Base-by-base conservation (phyloP, 2,113 vertebrate genomes). In the Protomyctophum bolini region DNA sequence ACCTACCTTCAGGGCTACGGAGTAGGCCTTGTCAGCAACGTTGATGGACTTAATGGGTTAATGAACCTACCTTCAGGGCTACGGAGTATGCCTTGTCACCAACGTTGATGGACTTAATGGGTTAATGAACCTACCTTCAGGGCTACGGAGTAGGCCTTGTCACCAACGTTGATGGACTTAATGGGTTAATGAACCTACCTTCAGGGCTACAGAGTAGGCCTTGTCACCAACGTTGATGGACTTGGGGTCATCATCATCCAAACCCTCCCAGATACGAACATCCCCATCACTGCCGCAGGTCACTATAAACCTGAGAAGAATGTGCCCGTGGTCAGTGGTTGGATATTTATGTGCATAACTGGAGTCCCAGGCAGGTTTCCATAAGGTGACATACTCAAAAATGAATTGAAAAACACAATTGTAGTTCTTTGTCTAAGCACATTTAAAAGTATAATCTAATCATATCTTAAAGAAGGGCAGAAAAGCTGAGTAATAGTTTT, bases 271-370 rank as follows among this genome's bases (percentile, higher is more conserved):
- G 68, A 99, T 95, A 14, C 98, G 93, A 10, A 99, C 95, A 10
- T 99, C 98, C 71, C 98, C 98, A 62, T 99, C 98, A 49, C 94
- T 96, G 63, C 98, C 98, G 76, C 96, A 95, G 3, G 97, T 99
- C 2, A 99, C 94, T 4, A 99, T 94, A 75, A 76, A 95, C 78
- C 98, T 99, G 87, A 70, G 54, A 47, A n/a, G 63, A 50, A 64
- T 58, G 49, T 51, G 0, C 58, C 29, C 1, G 0, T 6, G 15
- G 15, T 69, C 15, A 64, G 33, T n/a, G 51, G 45, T 50, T 21
- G 12, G 14, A 11, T n/a, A 54, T 54, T 54, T 54, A n/a, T 41
- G 2, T 54, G 8, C 7, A 10, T 50, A 47, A 57, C 21, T 12
- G 7, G 28, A 48, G n/a, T 12, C 15, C 48, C 10, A 55, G 7